phyloP scores from a whole-genome alignment of 2,113 vertebrate species.

The Morone chrysops region DNA sequence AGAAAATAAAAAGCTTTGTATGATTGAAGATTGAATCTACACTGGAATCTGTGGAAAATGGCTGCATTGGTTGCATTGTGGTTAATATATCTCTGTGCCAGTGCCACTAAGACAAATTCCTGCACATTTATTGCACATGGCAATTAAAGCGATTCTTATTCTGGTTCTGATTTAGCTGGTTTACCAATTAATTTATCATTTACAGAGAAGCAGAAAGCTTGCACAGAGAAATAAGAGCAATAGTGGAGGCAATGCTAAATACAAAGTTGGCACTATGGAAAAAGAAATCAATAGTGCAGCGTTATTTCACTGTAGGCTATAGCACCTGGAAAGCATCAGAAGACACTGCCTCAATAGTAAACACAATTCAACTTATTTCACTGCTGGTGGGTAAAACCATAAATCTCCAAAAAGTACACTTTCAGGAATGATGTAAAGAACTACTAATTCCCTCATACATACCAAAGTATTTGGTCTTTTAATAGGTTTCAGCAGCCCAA shows the following conservation, averaged over 20 bases:
- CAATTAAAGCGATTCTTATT: constrained; percentile 61
- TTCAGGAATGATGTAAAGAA: constrained; percentile 43
- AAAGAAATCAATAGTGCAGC: constrained; percentile 70
- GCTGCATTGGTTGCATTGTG: constrained; percentile 31
- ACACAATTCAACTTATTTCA: constrained; percentile 52
- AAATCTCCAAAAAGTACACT: constrained; percentile 43
- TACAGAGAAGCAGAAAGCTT: constrained; percentile 33
- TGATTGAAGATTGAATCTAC: constrained; percentile 53
- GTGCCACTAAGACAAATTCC: constrained; percentile 39
- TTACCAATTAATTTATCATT: constrained; percentile 46
- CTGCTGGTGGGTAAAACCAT: constrained; percentile 52
- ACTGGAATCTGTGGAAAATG: constrained; percentile 24
- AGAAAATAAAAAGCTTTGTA: constrained; percentile 49
- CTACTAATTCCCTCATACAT: constrained; percentile 24
- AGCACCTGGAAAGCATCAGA: constrained; percentile 65
- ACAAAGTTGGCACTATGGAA: constrained; percentile 55
- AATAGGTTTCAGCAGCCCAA: constrained; percentile 50
- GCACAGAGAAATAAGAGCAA: constrained; percentile 33
- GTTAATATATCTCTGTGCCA: constrained; percentile 56
- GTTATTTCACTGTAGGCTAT: constrained; percentile 69
- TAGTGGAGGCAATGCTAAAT: constrained; percentile 43
- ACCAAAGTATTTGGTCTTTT: constrained; percentile 53
- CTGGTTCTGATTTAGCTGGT: constrained; percentile 45
- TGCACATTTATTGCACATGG: constrained; percentile 49
- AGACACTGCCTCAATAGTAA: constrained; percentile 54